These are phyloP conservation scores for Aleiodes testaceus DNA, from an alignment of 2,888 invertebrate species.

Conservation along the genomic window DNA sequence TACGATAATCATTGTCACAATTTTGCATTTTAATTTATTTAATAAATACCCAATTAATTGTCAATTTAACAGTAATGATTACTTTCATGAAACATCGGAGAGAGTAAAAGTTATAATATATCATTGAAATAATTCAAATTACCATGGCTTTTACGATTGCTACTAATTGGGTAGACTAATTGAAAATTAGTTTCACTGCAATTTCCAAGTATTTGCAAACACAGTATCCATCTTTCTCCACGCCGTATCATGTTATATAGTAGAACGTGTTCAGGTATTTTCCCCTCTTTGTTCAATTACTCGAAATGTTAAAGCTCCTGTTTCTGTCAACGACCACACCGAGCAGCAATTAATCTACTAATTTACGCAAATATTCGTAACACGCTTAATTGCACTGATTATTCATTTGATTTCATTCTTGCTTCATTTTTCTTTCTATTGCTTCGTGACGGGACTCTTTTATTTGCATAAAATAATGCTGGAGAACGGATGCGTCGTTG, in stretches of 20 bases:
- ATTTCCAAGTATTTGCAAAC: constrained; percentile 9
- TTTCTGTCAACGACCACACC: constrained; percentile 35
- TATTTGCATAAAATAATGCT: constrained; percentile 5
- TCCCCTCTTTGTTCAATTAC: constrained; percentile 24
- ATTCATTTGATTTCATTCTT: constrained; percentile 42
- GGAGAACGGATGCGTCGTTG: constrained; percentile 9
- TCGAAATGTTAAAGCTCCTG: constrained; percentile 7
- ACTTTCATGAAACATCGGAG: not conserved
- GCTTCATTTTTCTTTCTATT: not conserved
- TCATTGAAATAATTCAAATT: constrained; percentile 14
- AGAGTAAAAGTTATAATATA: not conserved
- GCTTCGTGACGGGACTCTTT: constrained; percentile 6
- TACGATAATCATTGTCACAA: too few species aligned
- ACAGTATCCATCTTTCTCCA: constrained; percentile 9
- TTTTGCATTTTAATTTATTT: too few species aligned
- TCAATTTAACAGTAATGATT: constrained; percentile 1
- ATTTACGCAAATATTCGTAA: constrained; percentile 51
- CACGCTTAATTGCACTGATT: constrained; percentile 52
- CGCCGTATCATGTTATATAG: constrained; percentile 16
- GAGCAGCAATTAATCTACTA: constrained; percentile 48
- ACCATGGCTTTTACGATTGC: constrained; percentile 28
- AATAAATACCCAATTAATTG: too few species aligned
- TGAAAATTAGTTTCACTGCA: constrained; percentile 37
- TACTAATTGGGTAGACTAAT: constrained; percentile 41
- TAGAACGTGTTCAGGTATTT: constrained; percentile 11